phyloP scores from a whole-genome alignment of 1,140 invertebrate species.

The Drosophila trapezifrons region DNA sequence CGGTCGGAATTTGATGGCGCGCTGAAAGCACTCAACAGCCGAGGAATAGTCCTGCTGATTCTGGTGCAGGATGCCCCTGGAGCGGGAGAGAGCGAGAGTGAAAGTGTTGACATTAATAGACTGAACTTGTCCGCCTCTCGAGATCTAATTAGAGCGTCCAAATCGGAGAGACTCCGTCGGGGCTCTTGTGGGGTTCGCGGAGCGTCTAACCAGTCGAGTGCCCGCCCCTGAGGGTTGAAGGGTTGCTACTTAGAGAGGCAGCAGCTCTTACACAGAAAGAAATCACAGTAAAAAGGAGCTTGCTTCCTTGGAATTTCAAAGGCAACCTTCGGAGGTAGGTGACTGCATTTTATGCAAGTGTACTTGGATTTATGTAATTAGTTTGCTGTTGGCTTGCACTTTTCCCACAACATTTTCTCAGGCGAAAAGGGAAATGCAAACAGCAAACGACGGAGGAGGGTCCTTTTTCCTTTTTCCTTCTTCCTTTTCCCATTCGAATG shows the following conservation, averaged over 20 bases:
- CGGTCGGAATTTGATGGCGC: constrained; percentile 96
- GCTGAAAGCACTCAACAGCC: constrained; percentile 95
- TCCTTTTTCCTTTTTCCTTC: constrained; percentile 4
- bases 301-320: background rate
- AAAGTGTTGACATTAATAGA: constrained; percentile 70
- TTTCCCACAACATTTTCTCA: constrained; percentile 10
- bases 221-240: constrained; percentile 3
- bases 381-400: constrained; percentile 42
- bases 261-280: constrained; percentile 9
- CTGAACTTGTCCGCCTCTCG: constrained; percentile 65
- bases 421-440: constrained; percentile 16
- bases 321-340: background rate
- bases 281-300: constrained; percentile 1
- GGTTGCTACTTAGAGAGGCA: constrained; percentile 20
- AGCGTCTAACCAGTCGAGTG: constrained; percentile 44
- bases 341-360: constrained; percentile 1
- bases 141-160: constrained; percentile 68
- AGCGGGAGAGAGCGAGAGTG: constrained; percentile 84
- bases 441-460: background rate
- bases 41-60: constrained; percentile 94
- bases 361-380: constrained; percentile 61
- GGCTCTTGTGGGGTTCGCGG: constrained; percentile 33
- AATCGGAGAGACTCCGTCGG: constrained; percentile 17
- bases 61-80: constrained; percentile 96
- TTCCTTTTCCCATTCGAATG: constrained; percentile 20